phyloP scores from a whole-genome alignment of 2,113 vertebrate species.

The Pseudorasbora parva region DNA sequence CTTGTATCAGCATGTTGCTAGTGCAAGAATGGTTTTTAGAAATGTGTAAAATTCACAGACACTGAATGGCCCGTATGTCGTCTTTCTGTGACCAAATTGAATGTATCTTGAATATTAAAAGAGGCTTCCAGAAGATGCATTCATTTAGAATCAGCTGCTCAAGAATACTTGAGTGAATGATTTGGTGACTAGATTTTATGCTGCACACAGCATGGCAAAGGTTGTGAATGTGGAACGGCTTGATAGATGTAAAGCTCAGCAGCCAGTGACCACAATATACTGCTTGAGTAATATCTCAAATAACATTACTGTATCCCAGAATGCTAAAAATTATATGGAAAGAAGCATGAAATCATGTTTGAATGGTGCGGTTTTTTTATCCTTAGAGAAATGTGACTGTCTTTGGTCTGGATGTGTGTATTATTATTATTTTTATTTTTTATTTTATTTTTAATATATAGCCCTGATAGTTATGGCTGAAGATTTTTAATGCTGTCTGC shows the following conservation, averaged over 20 bases:
- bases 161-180: slow-evolving; percentile 10
- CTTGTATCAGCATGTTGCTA: slow-evolving; percentile 22
- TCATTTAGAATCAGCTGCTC: not conserved
- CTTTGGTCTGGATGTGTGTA: slow-evolving; percentile 1
- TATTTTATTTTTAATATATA: slow-evolving; percentile 18
- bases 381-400: not conserved
- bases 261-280: slow-evolving; percentile 12
- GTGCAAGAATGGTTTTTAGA: not conserved
- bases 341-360: slow-evolving; percentile 19
- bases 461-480: slow-evolving; percentile 19
- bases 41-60: not conserved
- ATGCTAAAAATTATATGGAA: not conserved
- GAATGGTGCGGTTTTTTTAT: slow-evolving; percentile 6
- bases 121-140: not conserved
- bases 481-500: not conserved
- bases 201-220: not conserved
- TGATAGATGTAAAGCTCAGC: not conserved
- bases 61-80: not conserved
- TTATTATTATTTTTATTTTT: not conserved
- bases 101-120: slow-evolving; percentile 23
- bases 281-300: not conserved
- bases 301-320: slow-evolving; percentile 3
- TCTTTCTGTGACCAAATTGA: slow-evolving; percentile 30
- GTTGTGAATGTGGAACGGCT: not conserved
- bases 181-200: not conserved